phyloP scores from a whole-genome alignment of 2,888 invertebrate genomes.

The Trypoxylon attenuatum region DNA sequence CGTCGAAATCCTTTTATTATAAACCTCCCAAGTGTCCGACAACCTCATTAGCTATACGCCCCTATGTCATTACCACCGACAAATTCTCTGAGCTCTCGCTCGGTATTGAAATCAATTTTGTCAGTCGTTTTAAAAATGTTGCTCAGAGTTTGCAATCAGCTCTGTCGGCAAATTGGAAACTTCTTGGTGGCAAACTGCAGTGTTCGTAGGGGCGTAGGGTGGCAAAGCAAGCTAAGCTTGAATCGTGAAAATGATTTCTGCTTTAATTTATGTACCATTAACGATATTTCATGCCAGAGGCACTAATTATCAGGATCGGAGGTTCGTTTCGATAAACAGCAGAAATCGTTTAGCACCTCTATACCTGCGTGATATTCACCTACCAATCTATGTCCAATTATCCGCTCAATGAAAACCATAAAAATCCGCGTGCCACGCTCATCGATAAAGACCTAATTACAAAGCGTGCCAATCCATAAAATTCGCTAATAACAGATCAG shows the following conservation, averaged over 20 bases:
- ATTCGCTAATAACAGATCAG: conserved; percentile 51
- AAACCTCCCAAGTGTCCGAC: no score
- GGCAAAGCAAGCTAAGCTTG: no score
- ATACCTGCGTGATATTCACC: conserved; percentile 44
- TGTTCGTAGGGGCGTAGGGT: no score
- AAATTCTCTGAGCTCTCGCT: no score
- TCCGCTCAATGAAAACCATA: conserved; percentile 55
- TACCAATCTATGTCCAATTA: conserved; percentile 58
- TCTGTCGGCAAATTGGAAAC: no score
- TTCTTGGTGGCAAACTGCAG: no score
- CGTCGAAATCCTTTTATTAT: no score
- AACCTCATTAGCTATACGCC: no score
- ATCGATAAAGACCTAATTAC: conserved; percentile 68
- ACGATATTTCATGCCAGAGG: conserved; percentile 43
- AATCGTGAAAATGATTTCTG: conserved; percentile 6
- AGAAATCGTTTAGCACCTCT: conserved; percentile 63
- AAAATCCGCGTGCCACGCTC: conserved; percentile 55
- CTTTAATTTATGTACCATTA: conserved; percentile 35
- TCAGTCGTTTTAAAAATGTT: no score
- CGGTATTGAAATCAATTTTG: no score
- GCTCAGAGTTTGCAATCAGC: no score
- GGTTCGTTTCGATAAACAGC: conserved; percentile 54
- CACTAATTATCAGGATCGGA: conserved; percentile 47
- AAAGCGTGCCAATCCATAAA: conserved; percentile 57
- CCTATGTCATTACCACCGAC: no score